A percentile compares a stretch with the other conserved stretches of the same genome.
Conservation (phyloP, 2,113 vertebrate genomes). For the Callionymus lyra region DNA sequence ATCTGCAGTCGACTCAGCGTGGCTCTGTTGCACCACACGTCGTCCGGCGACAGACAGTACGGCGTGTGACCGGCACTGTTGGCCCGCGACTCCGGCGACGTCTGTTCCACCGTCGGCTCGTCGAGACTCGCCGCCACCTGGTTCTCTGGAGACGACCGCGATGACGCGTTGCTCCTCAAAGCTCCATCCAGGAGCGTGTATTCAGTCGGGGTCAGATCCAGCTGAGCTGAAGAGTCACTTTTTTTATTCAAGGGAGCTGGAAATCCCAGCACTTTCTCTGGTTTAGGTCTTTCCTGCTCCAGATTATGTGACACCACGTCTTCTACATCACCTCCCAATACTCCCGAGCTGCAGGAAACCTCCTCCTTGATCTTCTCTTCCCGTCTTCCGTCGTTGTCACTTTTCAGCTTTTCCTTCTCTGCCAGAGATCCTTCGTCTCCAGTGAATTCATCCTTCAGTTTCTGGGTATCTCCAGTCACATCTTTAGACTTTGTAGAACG, state of each 20-base stretch:
- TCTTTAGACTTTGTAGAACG: constrained; percentile 69
- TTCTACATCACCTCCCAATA: not conserved
- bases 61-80: constrained; percentile 73
- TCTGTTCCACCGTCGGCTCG: constrained; percentile 72
- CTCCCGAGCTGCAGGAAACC: no score
- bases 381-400: constrained; percentile 18
- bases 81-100: constrained; percentile 59
- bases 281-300: constrained; percentile 40
- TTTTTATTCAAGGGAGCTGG: constrained; percentile 64
- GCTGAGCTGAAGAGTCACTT: constrained; percentile 63
- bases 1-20: constrained; percentile 46
- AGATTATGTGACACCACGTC: not conserved
- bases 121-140: constrained; percentile 65
- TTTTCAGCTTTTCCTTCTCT: constrained; percentile 16
- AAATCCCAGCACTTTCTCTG: constrained; percentile 57
- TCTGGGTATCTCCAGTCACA: constrained; percentile 53
- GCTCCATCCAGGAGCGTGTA: constrained; percentile 62
- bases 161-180: constrained; percentile 45
- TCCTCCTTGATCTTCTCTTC: constrained; percentile 1
- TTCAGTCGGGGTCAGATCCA: constrained; percentile 71
- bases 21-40: constrained; percentile 41
- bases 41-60: constrained; percentile 71
- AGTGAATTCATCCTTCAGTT: constrained; percentile 26
- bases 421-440: constrained; percentile 13
- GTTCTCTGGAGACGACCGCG: constrained; percentile 45